Evolutionary conservation across 30 jellyfish, hydroid and myxozoan genomes (phyloP).

Genomic region (Turritopsis rubra): DNA sequence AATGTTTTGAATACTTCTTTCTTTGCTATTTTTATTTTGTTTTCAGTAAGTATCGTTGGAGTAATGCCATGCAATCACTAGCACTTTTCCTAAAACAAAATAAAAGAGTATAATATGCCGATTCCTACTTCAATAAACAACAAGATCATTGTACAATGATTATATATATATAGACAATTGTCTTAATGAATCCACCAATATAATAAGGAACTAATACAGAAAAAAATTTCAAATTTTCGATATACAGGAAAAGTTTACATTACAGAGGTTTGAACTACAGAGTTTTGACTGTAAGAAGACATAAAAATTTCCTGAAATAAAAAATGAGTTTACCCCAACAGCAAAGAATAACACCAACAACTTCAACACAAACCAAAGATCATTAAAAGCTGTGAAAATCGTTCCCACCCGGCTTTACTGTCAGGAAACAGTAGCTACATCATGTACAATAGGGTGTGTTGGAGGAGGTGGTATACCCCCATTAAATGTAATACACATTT

Average conservation of each 20-base stretch:
- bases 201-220: too few relatives aligned
- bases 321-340: background rate
- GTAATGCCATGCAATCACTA: background rate
- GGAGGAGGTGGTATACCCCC: background rate
- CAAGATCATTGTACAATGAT: too few relatives aligned
- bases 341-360: background rate
- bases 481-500: background rate
- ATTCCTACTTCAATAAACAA: too few relatives aligned
- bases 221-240: too few relatives aligned
- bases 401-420: background rate
- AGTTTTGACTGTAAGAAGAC: too few relatives aligned
- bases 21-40: slow-evolving; percentile 5
- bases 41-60: background rate
- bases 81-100: background rate
- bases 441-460: background rate
- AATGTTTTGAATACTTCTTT: background rate
- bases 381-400: background rate
- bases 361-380: background rate
- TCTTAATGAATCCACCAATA: background rate
- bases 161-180: background rate
- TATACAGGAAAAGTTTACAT: too few relatives aligned
- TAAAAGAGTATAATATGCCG: too few relatives aligned
- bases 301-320: too few relatives aligned
- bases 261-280: too few relatives aligned
- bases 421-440: background rate